Evolutionary conservation across 2,888 invertebrate genomes (phyloP).

Genomic region (Tuberolachnus salignus): DNA sequence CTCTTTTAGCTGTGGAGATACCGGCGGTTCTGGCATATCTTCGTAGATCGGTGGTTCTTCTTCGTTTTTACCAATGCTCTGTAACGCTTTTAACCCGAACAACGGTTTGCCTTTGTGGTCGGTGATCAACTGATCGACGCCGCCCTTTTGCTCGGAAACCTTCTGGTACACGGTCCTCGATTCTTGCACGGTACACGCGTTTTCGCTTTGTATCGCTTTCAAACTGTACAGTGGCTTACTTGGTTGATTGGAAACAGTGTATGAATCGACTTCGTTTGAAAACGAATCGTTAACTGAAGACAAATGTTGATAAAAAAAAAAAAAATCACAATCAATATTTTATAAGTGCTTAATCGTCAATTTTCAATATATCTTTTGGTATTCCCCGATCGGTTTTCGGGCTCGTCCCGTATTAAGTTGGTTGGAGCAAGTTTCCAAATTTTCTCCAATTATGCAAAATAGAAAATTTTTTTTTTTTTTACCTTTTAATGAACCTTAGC

Average conservation of each 20-base stretch:
- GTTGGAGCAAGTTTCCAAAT: no score
- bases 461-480: no score
- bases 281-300: neutral
- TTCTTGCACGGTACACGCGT: conserved; percentile 9
- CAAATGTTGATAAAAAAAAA: neutral
- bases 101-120: conserved; percentile 62
- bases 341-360: no score
- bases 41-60: conserved; percentile 52
- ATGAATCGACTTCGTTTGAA: neutral
- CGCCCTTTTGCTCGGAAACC: conserved; percentile 47
- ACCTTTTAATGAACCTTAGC: no score
- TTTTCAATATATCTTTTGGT: no score
- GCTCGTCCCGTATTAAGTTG: no score
- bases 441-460: no score
- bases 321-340: no score
- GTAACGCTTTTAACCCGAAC: conserved; percentile 63
- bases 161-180: neutral
- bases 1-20: conserved; percentile 60
- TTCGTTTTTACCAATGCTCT: conserved; percentile 58
- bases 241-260: conserved; percentile 58
- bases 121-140: conserved; percentile 59
- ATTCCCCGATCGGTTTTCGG: no score
- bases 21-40: conserved; percentile 60
- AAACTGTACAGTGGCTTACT: conserved; percentile 63
- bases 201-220: conserved; percentile 61